Evolutionary conservation across 92 coral and sea anemone species (phyloP).

Genomic region (Porites lobata): DNA sequence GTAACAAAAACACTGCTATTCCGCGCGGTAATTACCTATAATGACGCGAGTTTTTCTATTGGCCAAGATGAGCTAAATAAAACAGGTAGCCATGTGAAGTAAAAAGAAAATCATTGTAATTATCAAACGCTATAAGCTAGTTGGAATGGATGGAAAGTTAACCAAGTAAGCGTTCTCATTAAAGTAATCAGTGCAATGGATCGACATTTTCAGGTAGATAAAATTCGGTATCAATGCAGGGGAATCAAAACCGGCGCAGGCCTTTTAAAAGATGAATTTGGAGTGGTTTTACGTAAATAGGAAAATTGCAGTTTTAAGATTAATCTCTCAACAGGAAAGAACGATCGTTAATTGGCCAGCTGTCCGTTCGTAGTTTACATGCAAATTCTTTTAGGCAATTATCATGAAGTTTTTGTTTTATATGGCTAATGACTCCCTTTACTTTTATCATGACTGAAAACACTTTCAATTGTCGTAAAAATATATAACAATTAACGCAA

Average conservation of each 20-base stretch:
- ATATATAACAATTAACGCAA: slow-evolving; percentile 22
- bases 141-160: slow-evolving; percentile 25
- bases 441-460: neutral
- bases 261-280: slow-evolving; percentile 14
- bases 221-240: neutral
- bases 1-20: slow-evolving; percentile 42
- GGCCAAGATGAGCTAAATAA: slow-evolving; percentile 42
- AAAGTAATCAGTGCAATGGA: slow-evolving; percentile 13
- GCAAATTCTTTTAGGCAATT: slow-evolving; percentile 51
- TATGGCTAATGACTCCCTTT: slow-evolving; percentile 40
- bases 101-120: slow-evolving; percentile 31
- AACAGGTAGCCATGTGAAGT: slow-evolving; percentile 50
- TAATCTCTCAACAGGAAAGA: slow-evolving; percentile 22
- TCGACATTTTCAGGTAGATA: neutral
- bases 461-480: slow-evolving; percentile 17
- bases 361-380: slow-evolving; percentile 50
- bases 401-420: slow-evolving; percentile 41
- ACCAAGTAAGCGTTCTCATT: slow-evolving; percentile 28
- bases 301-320: slow-evolving; percentile 15
- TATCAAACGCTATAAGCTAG: slow-evolving; percentile 37
- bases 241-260: neutral
- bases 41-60: slow-evolving; percentile 41
- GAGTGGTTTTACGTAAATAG: slow-evolving; percentile 18
- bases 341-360: slow-evolving; percentile 52
- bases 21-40: slow-evolving; percentile 40